Percentiles rank a stretch among this genome's conserved stretches.
Evolutionary conservation across 2,113 vertebrate genomes (phyloP).

Genomic region (Gobiocypris rarus): DNA sequence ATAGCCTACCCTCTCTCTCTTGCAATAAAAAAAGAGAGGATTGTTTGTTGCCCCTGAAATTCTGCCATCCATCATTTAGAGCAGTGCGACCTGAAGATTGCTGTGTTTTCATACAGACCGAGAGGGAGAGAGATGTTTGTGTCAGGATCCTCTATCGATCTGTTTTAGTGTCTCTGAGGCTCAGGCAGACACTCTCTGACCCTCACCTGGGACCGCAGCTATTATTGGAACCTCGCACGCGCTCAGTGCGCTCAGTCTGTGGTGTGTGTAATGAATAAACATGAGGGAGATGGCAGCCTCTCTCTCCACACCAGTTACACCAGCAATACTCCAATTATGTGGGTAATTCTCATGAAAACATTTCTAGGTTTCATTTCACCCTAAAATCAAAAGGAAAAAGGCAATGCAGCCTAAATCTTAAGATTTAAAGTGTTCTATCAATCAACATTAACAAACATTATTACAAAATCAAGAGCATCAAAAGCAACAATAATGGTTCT

Average conservation of each 20-base stretch:
- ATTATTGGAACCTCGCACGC: background rate
- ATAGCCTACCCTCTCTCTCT: background rate
- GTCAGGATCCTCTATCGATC: conserved; percentile 23
- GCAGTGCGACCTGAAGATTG: background rate
- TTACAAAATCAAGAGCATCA: no score
- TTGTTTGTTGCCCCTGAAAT: background rate
- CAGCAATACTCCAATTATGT: background rate
- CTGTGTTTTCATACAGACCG: background rate
- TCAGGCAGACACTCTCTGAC: conserved; percentile 25
- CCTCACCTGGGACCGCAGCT: conserved; percentile 13
- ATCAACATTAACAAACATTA: no score
- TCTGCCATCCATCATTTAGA: conserved; percentile 49
- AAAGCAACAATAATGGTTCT: no score
- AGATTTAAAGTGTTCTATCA: no score
- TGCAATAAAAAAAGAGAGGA: background rate
- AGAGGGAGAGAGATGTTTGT: conserved; percentile 7
- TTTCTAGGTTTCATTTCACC: background rate
- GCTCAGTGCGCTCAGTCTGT: background rate
- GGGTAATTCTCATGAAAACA: background rate
- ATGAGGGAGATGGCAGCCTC: background rate
- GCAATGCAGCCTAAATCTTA: background rate
- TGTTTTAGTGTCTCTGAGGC: conserved; percentile 3
- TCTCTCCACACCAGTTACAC: background rate
- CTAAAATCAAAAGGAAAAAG: background rate
- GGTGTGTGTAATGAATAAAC: conserved; percentile 10